phyloP scores from a whole-genome alignment of 2,797 vertebrate species.

The Mus minutoides region DNA sequence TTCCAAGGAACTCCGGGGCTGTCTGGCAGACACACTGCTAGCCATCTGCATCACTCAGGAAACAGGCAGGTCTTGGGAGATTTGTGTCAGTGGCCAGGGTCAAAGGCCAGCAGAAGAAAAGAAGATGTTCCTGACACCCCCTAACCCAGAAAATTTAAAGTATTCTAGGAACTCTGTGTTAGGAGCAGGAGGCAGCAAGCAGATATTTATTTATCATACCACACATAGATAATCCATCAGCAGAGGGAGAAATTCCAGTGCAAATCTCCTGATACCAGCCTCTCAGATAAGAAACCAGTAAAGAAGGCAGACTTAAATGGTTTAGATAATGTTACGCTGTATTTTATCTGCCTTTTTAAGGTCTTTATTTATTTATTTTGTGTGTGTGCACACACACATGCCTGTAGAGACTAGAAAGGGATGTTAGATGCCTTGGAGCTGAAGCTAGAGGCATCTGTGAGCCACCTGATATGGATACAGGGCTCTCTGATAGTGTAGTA shows the following conservation, averaged over 20 bases:
- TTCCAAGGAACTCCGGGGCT: background rate
- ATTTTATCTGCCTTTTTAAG: background rate
- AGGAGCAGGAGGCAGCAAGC: background rate
- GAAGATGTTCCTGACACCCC: background rate
- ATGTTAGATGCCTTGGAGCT: background rate
- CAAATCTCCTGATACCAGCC: background rate
- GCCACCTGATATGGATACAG: background rate
- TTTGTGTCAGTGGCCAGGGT: background rate
- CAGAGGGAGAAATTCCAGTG: background rate
- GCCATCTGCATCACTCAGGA: background rate
- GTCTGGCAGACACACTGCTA: background rate
- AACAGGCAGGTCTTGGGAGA: background rate
- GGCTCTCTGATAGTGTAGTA: background rate
- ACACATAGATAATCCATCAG: background rate
- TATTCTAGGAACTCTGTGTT: background rate
- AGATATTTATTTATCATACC: background rate
- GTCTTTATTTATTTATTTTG: background rate
- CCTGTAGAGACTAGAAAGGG: background rate
- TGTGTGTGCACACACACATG: background rate
- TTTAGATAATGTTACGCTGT: background rate
- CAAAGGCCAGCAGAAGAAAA: background rate
- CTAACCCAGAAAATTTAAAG: background rate
- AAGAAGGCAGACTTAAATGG: background rate
- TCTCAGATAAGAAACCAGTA: slow-evolving; percentile 9
- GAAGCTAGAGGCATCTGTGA: background rate